Evolutionary conservation across 2,113 vertebrate genomes (phyloP).

Genomic region (Chloebia gouldiae): DNA sequence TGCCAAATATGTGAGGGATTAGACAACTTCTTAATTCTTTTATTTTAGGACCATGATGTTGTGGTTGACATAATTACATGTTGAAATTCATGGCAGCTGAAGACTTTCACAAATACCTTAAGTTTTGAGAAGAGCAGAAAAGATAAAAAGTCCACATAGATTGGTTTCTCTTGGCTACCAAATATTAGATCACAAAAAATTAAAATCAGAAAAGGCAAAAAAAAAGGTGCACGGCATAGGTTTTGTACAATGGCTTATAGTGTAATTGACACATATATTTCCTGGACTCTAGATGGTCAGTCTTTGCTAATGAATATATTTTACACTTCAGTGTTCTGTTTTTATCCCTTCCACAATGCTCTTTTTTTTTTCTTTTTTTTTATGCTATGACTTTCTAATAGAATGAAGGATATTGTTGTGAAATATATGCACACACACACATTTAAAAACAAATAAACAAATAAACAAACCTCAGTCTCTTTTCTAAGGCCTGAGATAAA

Average conservation of each 20-base stretch:
- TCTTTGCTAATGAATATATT: not conserved
- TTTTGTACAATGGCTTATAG: not conserved
- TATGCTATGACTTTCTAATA: not conserved
- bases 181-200: not conserved
- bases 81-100: not conserved
- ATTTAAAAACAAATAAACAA: no score
- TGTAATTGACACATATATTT: not conserved
- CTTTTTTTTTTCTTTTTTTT: not conserved
- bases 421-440: rapidly evolving
- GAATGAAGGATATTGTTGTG: not conserved
- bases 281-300: not conserved
- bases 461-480: not conserved
- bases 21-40: not conserved
- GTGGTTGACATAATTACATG: not conserved
- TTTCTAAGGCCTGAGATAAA: not conserved
- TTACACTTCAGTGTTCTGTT: not conserved
- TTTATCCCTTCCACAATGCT: not conserved
- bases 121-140: not conserved
- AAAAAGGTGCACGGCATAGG: rapidly evolving
- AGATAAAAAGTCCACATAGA: not conserved
- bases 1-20: not conserved
- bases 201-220: not conserved
- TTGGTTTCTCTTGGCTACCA: not conserved
- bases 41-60: not conserved
- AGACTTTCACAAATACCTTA: not conserved